These are phyloP conservation scores for Orgyia antiqua DNA, from an alignment of 2,888 invertebrate species.

Conservation along the genomic window DNA sequence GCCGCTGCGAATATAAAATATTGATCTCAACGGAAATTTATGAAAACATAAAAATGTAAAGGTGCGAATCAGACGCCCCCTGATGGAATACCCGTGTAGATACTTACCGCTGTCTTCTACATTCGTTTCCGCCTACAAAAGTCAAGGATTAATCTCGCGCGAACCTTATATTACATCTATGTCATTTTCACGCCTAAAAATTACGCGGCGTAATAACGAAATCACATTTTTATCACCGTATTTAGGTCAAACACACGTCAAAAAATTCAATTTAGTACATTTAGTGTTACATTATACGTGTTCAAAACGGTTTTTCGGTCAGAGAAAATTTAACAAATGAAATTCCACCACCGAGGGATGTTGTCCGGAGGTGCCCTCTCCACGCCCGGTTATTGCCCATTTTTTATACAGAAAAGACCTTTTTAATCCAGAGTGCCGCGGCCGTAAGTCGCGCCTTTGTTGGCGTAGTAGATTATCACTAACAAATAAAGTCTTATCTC, in stretches of 20 bases:
- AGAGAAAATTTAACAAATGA: slow-evolving; percentile 55
- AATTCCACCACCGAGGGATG: slow-evolving; percentile 49
- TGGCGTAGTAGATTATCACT: slow-evolving; percentile 54
- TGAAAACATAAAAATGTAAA: slow-evolving; percentile 71
- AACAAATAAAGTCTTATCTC: no score
- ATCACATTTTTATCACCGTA: slow-evolving; percentile 24
- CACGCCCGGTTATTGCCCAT: slow-evolving; percentile 52
- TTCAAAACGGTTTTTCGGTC: slow-evolving; percentile 45
- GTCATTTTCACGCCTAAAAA: slow-evolving; percentile 29
- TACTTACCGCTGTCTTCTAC: slow-evolving; percentile 33
- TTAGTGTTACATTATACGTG: slow-evolving; percentile 25
- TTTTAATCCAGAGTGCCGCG: slow-evolving; percentile 52
- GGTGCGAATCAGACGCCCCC: slow-evolving; percentile 46
- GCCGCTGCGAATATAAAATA: slow-evolving; percentile 67
- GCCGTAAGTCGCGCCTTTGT: slow-evolving; percentile 57
- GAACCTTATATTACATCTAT: slow-evolving; percentile 25
- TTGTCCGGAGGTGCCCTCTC: slow-evolving; percentile 39
- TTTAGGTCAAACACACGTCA: slow-evolving; percentile 22
- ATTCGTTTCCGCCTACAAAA: slow-evolving; percentile 29
- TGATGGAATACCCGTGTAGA: slow-evolving; percentile 59
- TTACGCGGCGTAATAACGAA: slow-evolving; percentile 27
- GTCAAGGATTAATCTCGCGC: slow-evolving; percentile 33
- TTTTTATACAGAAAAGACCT: slow-evolving; percentile 53
- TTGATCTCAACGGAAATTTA: slow-evolving; percentile 71
- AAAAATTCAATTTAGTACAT: slow-evolving; percentile 35